Conservation (phyloP, 2,888 invertebrate species). For the Clivina fossor region DNA sequence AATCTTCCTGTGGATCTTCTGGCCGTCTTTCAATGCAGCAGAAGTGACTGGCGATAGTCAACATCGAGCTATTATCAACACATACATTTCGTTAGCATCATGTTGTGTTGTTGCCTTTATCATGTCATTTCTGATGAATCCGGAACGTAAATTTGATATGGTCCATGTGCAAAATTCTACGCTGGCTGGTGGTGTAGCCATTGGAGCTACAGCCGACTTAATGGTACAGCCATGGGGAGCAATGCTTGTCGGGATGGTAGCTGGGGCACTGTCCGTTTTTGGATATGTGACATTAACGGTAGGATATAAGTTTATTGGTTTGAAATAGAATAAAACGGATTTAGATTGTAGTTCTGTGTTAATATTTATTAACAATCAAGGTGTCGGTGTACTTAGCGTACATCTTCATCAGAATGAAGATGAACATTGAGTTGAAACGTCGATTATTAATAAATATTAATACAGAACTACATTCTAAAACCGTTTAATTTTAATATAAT, state of each 20-base stretch:
- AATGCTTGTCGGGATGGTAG: constrained; percentile 73
- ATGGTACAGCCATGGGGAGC: constrained; percentile 83
- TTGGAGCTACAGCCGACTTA: constrained; percentile 83
- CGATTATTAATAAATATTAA: too few relatives aligned
- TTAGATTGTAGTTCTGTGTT: too few relatives aligned
- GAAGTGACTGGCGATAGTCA: constrained; percentile 71
- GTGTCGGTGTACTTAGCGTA: too few relatives aligned
- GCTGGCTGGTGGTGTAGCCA: constrained; percentile 89
- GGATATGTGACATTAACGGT: constrained; percentile 80
- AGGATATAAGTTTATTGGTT: constrained; percentile 36
- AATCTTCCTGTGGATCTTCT: constrained; percentile 92
- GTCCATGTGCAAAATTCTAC: constrained; percentile 94
- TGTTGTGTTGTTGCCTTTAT: constrained; percentile 83
- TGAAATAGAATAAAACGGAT: too few relatives aligned
- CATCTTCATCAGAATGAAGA: too few relatives aligned
- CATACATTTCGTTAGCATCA: constrained; percentile 83
- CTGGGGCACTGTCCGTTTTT: constrained; percentile 76
- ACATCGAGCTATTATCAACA: constrained; percentile 88
- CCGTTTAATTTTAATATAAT: too few relatives aligned
- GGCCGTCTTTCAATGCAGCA: constrained; percentile 96
- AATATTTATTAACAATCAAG: too few relatives aligned
- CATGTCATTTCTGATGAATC: constrained; percentile 74
- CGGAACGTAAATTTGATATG: constrained; percentile 81
- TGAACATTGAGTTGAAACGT: too few relatives aligned
- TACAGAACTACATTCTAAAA: too few relatives aligned